Base-by-base conservation (phyloP, 2,888 invertebrate genomes). In the Philereme vetulata region DNA sequence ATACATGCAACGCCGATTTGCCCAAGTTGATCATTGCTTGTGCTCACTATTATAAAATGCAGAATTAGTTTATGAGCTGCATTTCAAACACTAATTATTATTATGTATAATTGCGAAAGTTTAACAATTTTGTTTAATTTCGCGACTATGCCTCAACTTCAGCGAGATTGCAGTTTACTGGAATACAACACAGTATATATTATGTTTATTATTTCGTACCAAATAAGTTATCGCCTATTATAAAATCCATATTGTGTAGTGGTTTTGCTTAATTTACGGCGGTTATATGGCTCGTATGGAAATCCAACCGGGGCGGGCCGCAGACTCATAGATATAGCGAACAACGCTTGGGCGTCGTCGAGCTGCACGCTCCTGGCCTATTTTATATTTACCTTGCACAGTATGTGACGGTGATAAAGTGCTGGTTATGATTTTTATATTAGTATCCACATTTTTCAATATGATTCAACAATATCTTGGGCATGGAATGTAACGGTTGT, bases 271-370 rank as follows among this genome's bases (percentile, higher is more conserved):
- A 80, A 83, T 81, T 78, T 81, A 80, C 66, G 73, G 76, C 71
- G 71, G 74, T 72, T 75, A 74, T 71, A 71, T 64, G 71, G 71
- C 69, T 59, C 77, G 74, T 80, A 81, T 81, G 85, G 82, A 80
- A 82, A 85, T 84, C 71, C 65, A 71, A 51, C 61, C 60, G 69
- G 80, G 82, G 83, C 80, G 82, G 78, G 77, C 68, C 76, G 65
- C 65, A 67, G 72, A 67, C 70, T 71, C 79, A 69, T 81, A 85
- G 85, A 86, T 86, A 86, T 77, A 78, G 74, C 51, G 77, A 80
- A 86, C 86, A 86, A 70, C 73, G 84, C 72, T 68, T 80, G 85
- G 86, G 86, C 85, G 84, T 81, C 77, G 77, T 74, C 79, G 76
- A 71, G 71, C 68, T 73, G 77, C 80, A 75, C 73, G 66, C 75